Conservation (phyloP, 1,140 invertebrate genomes). For the Cydia amplana region DNA sequence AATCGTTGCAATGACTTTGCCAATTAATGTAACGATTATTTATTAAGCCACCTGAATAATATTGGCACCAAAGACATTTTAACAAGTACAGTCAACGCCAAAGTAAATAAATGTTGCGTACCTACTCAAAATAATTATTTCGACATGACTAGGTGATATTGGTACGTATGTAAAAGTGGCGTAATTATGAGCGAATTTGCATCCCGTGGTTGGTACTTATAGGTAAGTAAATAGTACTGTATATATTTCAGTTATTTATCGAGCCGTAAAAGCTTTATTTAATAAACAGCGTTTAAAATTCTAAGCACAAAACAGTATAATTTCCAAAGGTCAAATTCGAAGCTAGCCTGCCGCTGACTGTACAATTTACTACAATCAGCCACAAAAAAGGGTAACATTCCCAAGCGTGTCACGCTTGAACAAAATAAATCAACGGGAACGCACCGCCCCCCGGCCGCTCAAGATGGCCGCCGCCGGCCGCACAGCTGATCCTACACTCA, state of each 20-base stretch:
- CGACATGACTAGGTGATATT: no score
- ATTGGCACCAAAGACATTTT: not conserved
- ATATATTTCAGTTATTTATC: no score
- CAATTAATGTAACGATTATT: constrained; percentile 1
- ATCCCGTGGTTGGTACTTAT: no score
- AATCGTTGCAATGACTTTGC: not conserved
- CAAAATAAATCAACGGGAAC: constrained; percentile 66
- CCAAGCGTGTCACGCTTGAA: constrained; percentile 46
- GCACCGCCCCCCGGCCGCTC: constrained; percentile 62
- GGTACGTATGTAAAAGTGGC: no score
- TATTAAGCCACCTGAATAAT: not conserved
- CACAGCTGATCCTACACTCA: constrained; percentile 60
- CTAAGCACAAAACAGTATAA: not conserved
- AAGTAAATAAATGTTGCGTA: no score
- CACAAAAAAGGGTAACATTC: constrained; percentile 20
- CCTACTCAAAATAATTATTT: no score
- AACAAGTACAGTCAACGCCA: not conserved
- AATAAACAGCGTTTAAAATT: not conserved
- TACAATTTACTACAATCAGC: constrained; percentile 20
- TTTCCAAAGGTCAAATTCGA: not conserved
- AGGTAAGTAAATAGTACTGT: no score
- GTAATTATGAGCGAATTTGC: no score
- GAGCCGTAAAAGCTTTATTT: not conserved
- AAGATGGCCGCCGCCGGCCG: constrained; percentile 64
- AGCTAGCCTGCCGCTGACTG: not conserved